Conservation (phyloP, 2,113 vertebrate species). For the Lycaon pictus region DNA sequence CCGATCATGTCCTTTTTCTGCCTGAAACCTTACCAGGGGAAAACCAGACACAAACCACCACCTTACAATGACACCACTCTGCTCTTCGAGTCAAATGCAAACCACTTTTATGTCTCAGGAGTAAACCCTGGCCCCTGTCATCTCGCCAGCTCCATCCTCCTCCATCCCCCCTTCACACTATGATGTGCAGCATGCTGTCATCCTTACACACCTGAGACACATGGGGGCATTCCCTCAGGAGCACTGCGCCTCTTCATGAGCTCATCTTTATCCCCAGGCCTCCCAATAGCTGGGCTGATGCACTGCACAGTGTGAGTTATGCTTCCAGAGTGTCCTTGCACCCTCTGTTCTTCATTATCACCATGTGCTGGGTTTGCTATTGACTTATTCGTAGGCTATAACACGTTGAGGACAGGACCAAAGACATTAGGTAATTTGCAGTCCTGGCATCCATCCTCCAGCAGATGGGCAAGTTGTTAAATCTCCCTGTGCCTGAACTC, state of each 20-base stretch:
- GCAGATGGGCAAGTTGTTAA: neutral
- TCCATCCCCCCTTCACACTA: neutral
- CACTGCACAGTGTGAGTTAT: neutral
- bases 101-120: neutral
- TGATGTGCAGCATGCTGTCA: neutral
- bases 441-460: neutral
- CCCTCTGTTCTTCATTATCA: no score
- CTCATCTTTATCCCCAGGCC: neutral
- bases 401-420: neutral
- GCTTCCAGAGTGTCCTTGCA: neutral
- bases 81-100: neutral
- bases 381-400: neutral
- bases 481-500: neutral
- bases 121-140: neutral
- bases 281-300: neutral
- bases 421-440: neutral
- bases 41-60: neutral
- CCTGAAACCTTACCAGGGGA: neutral
- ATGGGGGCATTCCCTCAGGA: no score
- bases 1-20: neutral
- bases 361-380: neutral
- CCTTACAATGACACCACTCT: neutral
- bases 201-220: no score
- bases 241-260: neutral
- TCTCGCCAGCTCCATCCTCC: neutral